Evolutionary conservation across 2,888 invertebrate species (phyloP), one percentile per base, ranked within the genome.

Genomic region (Hypolimnas misippus): DNA sequence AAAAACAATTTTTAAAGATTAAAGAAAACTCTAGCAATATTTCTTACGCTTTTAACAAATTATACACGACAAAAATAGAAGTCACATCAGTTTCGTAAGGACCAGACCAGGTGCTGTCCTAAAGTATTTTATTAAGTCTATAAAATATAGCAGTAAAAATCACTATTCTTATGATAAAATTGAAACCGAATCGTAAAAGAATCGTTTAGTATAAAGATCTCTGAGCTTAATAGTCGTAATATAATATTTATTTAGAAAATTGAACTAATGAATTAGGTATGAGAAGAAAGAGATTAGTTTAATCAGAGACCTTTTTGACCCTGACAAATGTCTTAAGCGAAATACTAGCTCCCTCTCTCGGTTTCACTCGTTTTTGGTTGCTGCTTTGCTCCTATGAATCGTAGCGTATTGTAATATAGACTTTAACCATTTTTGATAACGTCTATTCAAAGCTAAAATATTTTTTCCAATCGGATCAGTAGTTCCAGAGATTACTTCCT

Each of bases 141-240:
- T 38, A 38, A 38, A 38, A 12, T 4, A 12, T n/a, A n/a, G n/a
- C n/a, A n/a, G n/a, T n/a, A n/a, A n/a, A n/a, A n/a, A n/a, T n/a
- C 25, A 25, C 25, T 25, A 25, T 25, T 25, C 25, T 5, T 5
- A 25, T 25, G 5, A 25, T 5, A 25, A 12, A n/a, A 38, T 8
- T n/a, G 35, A n/a, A n/a, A 38, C 12, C 35, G 35, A n/a, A 38
- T 38, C 35, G n/a, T 38, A 38, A 38, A 38, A 38, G n/a, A 38
- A n/a, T 38, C 35, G 35, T 38, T 38, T n/a, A 38, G n/a, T 38
- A 12, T 38, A 38, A 38, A 38, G 35, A n/a, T n/a, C 2, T 3
- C n/a, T n/a, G n/a, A 12, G 12, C 12, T 38, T 38, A 12, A 38
- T 38, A 38, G 2, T 38, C 35, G 35, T 38, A 38, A n/a, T 38